Percentiles rank a stretch among this genome's conserved stretches.
Evolutionary conservation across 2,888 invertebrate species (phyloP).

Genomic region (Limnephilus rhombicus): DNA sequence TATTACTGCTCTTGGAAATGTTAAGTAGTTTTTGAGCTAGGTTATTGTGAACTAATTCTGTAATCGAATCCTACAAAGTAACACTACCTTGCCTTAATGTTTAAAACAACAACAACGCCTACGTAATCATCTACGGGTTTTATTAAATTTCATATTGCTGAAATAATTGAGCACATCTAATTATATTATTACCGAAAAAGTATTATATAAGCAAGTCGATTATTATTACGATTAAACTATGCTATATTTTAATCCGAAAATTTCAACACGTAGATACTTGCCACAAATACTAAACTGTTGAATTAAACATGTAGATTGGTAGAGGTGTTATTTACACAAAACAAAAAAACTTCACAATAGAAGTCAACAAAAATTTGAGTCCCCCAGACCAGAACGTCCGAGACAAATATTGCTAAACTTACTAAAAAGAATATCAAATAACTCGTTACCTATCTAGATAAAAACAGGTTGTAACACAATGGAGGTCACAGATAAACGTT

Average conservation of each 20-base stretch:
- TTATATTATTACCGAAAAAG: not conserved
- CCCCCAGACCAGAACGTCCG: conserved; percentile 9
- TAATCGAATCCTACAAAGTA: too few relatives aligned
- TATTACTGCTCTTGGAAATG: too few relatives aligned
- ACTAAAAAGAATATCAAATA: conserved; percentile 33
- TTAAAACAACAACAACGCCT: too few relatives aligned
- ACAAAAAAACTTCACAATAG: not conserved
- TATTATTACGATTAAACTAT: not conserved
- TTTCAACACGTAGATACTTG: too few relatives aligned
- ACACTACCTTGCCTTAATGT: too few relatives aligned
- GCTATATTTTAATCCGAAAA: not conserved
- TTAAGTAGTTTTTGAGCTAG: too few relatives aligned
- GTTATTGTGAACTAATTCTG: too few relatives aligned
- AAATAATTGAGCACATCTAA: not conserved
- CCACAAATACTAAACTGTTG: not conserved
- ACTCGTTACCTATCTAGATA: conserved; percentile 16
- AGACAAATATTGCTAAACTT: not conserved
- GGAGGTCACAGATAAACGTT: conserved; percentile 13
- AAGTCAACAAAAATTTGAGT: conserved; percentile 5
- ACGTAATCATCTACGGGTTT: not conserved
- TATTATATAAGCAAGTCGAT: not conserved
- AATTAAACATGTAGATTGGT: not conserved
- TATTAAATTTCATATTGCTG: not conserved
- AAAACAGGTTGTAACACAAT: conserved; percentile 28
- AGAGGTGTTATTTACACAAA: not conserved